A percentile compares a stretch with the other conserved stretches of the same genome.
Evolutionary conservation across 1,140 invertebrate species (phyloP).

Genomic region (Trachymyrmex septentrionalis): DNA sequence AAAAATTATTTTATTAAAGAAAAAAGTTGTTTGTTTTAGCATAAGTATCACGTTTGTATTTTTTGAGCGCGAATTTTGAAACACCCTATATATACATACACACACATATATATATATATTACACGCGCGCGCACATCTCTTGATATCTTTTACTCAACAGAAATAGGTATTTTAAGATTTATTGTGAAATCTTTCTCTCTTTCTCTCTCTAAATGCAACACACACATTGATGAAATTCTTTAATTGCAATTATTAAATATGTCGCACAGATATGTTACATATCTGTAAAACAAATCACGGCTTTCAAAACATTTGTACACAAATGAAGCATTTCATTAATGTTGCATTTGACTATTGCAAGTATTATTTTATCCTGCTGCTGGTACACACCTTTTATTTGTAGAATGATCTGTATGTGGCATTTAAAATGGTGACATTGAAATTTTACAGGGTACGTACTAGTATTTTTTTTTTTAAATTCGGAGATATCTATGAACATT

Average conservation of each 20-base stretch:
- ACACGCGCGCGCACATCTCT: too few species aligned
- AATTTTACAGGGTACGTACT: slow-evolving; percentile 40
- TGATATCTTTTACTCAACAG: not conserved
- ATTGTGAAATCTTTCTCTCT: not conserved
- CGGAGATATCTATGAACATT: slow-evolving; percentile 6
- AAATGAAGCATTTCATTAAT: slow-evolving; percentile 36
- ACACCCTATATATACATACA: too few species aligned
- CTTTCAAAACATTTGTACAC: not conserved
- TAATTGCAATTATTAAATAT: not conserved
- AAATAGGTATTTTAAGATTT: not conserved
- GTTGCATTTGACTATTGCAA: slow-evolving; percentile 9
- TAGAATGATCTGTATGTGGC: slow-evolving; percentile 36
- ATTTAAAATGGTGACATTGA: slow-evolving; percentile 49
- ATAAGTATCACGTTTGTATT: too few species aligned
- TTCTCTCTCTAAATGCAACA: too few species aligned
- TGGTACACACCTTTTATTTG: slow-evolving; percentile 41
- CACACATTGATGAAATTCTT: not conserved
- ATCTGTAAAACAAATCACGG: not conserved
- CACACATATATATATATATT: too few species aligned
- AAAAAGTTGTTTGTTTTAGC: too few species aligned
- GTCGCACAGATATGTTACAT: not conserved
- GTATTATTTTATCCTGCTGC: slow-evolving; percentile 54
- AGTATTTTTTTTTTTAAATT: slow-evolving; percentile 22
- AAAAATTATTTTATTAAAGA: too few species aligned
- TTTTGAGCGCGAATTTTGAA: too few species aligned